Percentiles rank a stretch among this genome's conserved stretches.
phyloP scores from a whole-genome alignment of 2,113 vertebrate genomes.

The Leptosomus discolor region DNA sequence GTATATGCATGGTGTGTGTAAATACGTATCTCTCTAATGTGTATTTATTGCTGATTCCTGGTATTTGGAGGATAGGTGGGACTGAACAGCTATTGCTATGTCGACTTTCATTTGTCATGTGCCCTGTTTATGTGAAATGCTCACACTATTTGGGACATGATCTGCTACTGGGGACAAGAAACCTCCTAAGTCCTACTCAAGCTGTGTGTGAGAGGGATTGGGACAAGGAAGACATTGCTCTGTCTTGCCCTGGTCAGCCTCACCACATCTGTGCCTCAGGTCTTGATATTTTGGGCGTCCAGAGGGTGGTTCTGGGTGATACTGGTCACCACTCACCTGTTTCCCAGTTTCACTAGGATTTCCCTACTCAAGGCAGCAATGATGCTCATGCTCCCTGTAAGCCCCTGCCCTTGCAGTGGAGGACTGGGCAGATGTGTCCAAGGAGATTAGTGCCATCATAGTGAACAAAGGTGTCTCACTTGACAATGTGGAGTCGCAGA shows the following conservation, averaged over 20 bases:
- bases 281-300: background rate
- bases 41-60: background rate
- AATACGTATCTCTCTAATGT: background rate
- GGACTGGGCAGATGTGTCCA: background rate
- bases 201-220: fast-evolving
- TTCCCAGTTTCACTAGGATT: background rate
- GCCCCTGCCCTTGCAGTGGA: background rate
- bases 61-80: background rate
- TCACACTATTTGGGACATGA: fast-evolving
- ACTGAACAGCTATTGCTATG: background rate
- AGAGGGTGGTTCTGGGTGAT: background rate
- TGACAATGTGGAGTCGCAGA: background rate
- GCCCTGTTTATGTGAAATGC: background rate
- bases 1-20: background rate
- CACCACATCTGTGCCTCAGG: background rate
- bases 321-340: background rate
- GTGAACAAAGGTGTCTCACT: background rate
- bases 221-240: background rate
- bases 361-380: background rate
- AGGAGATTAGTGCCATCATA: background rate
- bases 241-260: background rate
- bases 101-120: background rate
- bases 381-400: background rate
- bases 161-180: background rate
- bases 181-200: background rate